A percentile compares a stretch with the other conserved stretches of the same genome.
Conservation (phyloP, 2,113 vertebrate species). For the Ariopsis seemanni region DNA sequence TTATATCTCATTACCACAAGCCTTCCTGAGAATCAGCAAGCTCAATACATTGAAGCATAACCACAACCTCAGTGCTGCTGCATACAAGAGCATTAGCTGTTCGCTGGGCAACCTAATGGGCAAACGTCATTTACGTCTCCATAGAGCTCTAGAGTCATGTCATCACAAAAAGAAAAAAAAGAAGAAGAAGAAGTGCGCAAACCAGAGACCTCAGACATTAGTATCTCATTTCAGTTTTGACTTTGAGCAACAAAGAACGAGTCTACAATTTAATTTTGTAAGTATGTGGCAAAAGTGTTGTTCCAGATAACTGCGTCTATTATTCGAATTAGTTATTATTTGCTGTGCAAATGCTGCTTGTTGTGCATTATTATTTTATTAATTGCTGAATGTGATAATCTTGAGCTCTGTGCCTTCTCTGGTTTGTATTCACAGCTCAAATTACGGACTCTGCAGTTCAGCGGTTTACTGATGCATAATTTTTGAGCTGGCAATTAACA, state of each 20-base stretch:
- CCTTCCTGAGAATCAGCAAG: background rate
- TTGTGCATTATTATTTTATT: background rate
- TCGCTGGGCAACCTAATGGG: background rate
- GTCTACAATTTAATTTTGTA: background rate
- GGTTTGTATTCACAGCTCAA: background rate
- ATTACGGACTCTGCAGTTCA: background rate
- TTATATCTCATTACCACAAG: background rate
- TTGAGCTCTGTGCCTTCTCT: background rate
- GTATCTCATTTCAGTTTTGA: background rate
- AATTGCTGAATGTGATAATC: background rate
- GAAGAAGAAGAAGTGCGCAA: background rate
- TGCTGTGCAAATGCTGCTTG: background rate
- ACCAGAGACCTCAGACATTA: background rate
- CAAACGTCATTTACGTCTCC: background rate
- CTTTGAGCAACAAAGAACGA: no score
- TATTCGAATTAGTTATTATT: background rate
- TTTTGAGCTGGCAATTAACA: background rate
- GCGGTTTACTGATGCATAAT: background rate
- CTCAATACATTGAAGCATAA: background rate
- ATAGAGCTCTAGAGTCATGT: background rate
- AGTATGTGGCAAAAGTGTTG: background rate
- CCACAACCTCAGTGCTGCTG: background rate
- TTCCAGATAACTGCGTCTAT: background rate
- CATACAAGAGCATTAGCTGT: background rate
- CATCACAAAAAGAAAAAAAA: background rate